phyloP scores from a whole-genome alignment of 2,797 vertebrate species.

The Hapalemur alaotrensis region DNA sequence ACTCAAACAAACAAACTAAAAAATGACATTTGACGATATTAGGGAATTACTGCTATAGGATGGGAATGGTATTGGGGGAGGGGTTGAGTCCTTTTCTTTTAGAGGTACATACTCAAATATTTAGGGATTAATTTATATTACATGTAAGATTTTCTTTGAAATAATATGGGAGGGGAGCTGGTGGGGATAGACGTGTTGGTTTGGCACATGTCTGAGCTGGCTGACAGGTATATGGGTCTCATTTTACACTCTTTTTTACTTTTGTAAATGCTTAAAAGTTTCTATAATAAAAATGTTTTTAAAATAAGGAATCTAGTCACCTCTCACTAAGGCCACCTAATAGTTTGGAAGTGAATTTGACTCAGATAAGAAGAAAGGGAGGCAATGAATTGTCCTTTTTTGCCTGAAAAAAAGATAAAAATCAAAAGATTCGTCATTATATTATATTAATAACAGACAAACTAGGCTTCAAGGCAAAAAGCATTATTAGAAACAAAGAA shows the following conservation, averaged over 20 bases:
- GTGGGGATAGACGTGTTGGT: background rate
- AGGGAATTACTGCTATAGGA: background rate
- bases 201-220: background rate
- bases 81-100: background rate
- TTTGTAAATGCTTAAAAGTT: background rate
- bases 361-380: slow-evolving; percentile 22
- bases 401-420: slow-evolving; percentile 26
- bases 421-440: background rate
- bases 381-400: background rate
- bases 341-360: slow-evolving; percentile 47
- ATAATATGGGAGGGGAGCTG: background rate
- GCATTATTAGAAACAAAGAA: background rate
- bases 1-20: background rate
- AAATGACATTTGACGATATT: background rate
- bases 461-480: background rate
- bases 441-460: background rate
- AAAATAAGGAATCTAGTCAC: slow-evolving; percentile 54
- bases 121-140: background rate
- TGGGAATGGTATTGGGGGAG: background rate
- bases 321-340: slow-evolving; percentile 22
- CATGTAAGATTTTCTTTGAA: background rate
- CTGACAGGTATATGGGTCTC: background rate
- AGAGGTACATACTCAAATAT: background rate
- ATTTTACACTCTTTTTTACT: background rate
- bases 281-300: slow-evolving; percentile 28